Evolutionary conservation across 2,113 vertebrate species (phyloP), one percentile per base, ranked within the genome.

Genomic region (Paramisgurnus dabryanus): DNA sequence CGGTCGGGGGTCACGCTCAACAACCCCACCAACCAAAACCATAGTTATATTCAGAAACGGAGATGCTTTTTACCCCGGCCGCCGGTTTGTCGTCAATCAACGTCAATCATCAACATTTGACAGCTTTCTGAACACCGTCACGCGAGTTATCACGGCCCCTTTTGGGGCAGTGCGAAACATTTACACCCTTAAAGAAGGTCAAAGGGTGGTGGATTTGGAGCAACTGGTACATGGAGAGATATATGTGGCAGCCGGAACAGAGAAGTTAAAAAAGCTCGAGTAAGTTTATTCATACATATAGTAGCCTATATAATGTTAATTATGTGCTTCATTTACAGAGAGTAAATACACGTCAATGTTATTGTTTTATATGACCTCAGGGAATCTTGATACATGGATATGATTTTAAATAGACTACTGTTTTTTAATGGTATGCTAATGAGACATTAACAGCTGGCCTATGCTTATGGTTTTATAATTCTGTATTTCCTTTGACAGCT

Each of bases 21-120:
- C 87, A 17, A 87, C 87, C 45, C 87, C 87, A 0, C 87, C 88
- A 0, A 90, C 92, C 18, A 92, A 89, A 88, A 92, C 86, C 9
- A 85, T 94, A 49, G 67, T 85, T 4, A 89, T 95, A 22, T 93
- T 91, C 85, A 88, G 90, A 81, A 95, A 94, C 12, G 92, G 94
- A 39, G 94, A 95, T 79, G 86, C 79, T 5, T 94, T 90, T 78
- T 94, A 80, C 4, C 80, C 82, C 43, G 93, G 92, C 3, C 90
- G 83, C 68, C 93, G 86, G 80, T 50, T 92, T 18, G 89, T 94
- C 11, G 63, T 94, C 45, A 90, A 90, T 57, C 89, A 84, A 17
- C 87, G 92, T 4, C 86, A 90, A 2, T 80, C 87, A 68, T 67
- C 83, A n/a, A 92, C 86, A 13, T 93, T 95, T 45, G 93, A 94